phyloP scores from a whole-genome alignment of 35 echinoderm and acorn worm species.

The Ophioderma brevispina region DNA sequence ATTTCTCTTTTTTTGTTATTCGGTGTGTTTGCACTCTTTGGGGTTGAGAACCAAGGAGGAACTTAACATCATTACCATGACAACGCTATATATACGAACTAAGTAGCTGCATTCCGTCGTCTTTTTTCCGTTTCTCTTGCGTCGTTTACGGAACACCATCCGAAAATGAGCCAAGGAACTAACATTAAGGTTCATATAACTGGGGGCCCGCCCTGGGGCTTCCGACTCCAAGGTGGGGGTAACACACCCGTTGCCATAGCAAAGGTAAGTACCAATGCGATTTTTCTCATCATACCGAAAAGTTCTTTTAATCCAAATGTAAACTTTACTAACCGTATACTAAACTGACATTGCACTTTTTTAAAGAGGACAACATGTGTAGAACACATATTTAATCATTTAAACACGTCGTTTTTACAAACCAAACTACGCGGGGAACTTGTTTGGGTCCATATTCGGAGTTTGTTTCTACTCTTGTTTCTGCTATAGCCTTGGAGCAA shows the following conservation, averaged over 20 bases:
- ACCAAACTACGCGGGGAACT: background rate
- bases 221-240: background rate
- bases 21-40: background rate
- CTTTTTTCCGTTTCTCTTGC: background rate
- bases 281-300: background rate
- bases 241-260: background rate
- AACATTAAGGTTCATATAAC: background rate
- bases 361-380: background rate
- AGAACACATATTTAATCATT: background rate
- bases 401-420: background rate
- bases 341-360: background rate
- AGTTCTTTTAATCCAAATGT: too few relatives aligned
- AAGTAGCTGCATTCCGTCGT: background rate
- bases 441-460: background rate
- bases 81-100: background rate
- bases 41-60: background rate
- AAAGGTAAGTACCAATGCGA: background rate
- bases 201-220: background rate
- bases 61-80: background rate
- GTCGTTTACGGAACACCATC: background rate
- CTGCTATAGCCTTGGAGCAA: too few relatives aligned
- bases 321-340: too few relatives aligned
- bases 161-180: background rate
- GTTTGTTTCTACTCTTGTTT: background rate
- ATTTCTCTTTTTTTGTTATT: slow-evolving; percentile 1